Conservation (phyloP, 2,797 vertebrate genomes). For the Danio aesculapii region DNA sequence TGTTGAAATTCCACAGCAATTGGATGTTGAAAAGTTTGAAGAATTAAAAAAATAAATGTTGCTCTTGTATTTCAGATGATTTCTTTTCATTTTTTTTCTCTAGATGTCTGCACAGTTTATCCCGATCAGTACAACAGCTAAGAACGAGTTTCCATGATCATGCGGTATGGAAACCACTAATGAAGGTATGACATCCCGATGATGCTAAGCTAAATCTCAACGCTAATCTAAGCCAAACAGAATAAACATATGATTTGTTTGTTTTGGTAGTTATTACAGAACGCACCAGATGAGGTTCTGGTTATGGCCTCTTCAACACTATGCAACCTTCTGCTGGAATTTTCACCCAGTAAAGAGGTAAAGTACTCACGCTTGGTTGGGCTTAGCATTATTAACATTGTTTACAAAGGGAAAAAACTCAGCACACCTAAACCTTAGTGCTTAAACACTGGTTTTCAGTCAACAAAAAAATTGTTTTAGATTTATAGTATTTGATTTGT, state of each 20-base stretch:
- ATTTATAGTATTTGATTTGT: background rate
- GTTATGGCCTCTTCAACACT: constrained; percentile 98
- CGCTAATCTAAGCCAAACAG: background rate
- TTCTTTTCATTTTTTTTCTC: background rate
- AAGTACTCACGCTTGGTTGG: constrained; percentile 29
- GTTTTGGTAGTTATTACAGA: constrained; percentile 90
- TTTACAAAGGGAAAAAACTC: background rate
- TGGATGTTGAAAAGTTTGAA: background rate
- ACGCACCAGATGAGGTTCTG: constrained; percentile 96
- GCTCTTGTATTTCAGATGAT: background rate
- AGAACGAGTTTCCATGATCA: constrained; percentile 99
- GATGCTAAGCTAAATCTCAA: background rate
- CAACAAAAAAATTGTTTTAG: background rate
- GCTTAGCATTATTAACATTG: background rate
- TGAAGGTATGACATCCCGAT: constrained; percentile 85
- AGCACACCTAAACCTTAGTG: background rate
- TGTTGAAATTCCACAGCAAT: background rate
- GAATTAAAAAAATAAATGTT: background rate
- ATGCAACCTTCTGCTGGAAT: constrained; percentile 98
- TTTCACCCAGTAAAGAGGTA: constrained; percentile 99
- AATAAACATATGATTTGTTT: constrained; percentile 48
- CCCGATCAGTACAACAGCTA: constrained; percentile 97
- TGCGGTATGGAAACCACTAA: constrained; percentile 98
- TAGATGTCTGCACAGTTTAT: constrained; percentile 96
- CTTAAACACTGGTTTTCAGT: background rate